These are phyloP conservation scores for Muntiacus muntjak DNA, from an alignment of 2,113 vertebrate genomes.

Conservation along the genomic window DNA sequence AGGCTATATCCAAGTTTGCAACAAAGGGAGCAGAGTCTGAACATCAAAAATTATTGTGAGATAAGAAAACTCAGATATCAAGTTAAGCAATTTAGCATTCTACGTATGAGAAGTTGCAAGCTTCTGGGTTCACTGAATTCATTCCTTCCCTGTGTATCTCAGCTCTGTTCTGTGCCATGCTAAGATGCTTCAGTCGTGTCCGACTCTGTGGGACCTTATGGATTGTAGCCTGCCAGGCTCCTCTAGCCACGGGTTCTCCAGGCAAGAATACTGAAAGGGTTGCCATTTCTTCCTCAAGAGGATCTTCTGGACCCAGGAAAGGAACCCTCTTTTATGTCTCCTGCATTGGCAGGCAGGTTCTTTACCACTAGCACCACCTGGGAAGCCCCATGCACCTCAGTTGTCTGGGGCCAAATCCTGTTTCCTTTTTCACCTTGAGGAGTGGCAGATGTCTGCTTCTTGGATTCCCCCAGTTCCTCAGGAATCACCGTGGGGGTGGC, in stretches of 20 bases:
- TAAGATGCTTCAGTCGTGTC: not conserved
- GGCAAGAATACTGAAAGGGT: not conserved
- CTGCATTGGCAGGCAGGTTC: not conserved
- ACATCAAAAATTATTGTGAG: not conserved
- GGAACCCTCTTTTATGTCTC: not conserved
- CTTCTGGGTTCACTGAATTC: not conserved
- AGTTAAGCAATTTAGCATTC: not conserved
- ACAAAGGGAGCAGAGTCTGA: not conserved
- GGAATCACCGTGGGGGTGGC: not conserved
- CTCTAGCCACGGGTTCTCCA: not conserved
- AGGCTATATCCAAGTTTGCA: not conserved
- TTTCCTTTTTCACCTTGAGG: not conserved
- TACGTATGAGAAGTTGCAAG: not conserved
- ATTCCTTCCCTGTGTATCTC: not conserved
- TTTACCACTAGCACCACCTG: not conserved
- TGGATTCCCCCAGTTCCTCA: not conserved
- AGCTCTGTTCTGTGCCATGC: not conserved
- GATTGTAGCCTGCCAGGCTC: not conserved
- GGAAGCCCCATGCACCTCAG: not conserved
- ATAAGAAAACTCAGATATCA: not conserved
- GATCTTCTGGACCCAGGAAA: not conserved
- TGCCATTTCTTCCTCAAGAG: not conserved
- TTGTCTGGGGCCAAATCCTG: not conserved
- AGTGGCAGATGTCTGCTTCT: not conserved
- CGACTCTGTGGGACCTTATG: not conserved